phyloP scores from a whole-genome alignment of 1,140 invertebrate genomes.

The Philotrypesis tridentata region DNA sequence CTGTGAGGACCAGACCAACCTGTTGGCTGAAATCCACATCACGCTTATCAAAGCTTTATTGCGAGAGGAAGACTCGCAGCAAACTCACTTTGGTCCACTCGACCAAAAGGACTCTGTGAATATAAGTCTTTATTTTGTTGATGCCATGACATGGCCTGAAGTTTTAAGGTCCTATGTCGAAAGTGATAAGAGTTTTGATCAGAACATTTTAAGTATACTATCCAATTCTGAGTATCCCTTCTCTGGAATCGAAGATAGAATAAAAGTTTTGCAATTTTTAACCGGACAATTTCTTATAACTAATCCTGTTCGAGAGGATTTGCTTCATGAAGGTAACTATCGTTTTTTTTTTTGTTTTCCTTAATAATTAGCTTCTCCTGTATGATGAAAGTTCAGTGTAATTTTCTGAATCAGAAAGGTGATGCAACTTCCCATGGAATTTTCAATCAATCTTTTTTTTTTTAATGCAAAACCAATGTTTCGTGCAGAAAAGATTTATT shows the following conservation, averaged over 20 bases:
- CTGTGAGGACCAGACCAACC: conserved; percentile 91
- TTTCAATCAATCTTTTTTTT: too few relatives aligned
- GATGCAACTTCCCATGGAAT: too few relatives aligned
- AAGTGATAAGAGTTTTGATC: conserved; percentile 88
- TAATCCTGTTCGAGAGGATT: conserved; percentile 92
- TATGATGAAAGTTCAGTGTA: not conserved
- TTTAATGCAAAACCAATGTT: not conserved
- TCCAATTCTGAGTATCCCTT: conserved; percentile 92
- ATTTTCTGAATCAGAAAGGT: too few relatives aligned
- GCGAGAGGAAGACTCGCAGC: conserved; percentile 94
- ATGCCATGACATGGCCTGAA: conserved; percentile 96
- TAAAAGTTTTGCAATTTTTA: conserved; percentile 92
- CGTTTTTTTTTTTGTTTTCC: not conserved
- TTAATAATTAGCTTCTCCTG: not conserved
- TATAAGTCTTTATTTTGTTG: conserved; percentile 91
- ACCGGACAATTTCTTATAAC: conserved; percentile 96
- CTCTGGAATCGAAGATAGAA: conserved; percentile 85
- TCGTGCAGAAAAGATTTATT: not conserved
- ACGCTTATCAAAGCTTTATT: conserved; percentile 92
- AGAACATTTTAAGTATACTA: conserved; percentile 80
- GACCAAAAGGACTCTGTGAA: conserved; percentile 98
- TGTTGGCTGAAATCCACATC: conserved; percentile 94
- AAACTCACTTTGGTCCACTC: conserved; percentile 94
- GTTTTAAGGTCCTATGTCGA: conserved; percentile 90
- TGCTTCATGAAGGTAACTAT: conserved; percentile 90